A percentile compares a stretch with the other conserved stretches of the same genome.
These are phyloP conservation scores for Alosa sapidissima DNA, from an alignment of 2,797 vertebrate genomes.

Conservation along the genomic window DNA sequence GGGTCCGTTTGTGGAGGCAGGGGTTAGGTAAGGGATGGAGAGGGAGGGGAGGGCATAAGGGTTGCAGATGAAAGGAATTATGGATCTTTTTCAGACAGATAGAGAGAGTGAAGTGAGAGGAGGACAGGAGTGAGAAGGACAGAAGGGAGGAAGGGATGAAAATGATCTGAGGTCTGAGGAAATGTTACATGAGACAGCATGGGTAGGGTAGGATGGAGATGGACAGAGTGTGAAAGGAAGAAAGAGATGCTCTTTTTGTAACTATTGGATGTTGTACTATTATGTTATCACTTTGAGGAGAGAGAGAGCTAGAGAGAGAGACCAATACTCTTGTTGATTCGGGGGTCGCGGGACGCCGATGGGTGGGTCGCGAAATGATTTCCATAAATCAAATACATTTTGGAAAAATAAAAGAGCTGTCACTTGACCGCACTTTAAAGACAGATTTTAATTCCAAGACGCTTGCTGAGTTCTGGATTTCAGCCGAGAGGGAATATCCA, in stretches of 20 bases:
- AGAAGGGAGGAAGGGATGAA: background rate
- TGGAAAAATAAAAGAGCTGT: too few relatives aligned
- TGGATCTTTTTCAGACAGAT: background rate
- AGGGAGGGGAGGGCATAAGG: background rate
- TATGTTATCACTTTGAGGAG: too few relatives aligned
- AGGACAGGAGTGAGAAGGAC: background rate
- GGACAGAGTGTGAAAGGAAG: background rate
- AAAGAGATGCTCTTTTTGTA: too few relatives aligned
- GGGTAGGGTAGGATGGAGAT: background rate
- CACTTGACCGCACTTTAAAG: too few relatives aligned
- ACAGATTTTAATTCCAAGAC: too few relatives aligned
- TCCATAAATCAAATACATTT: too few relatives aligned
- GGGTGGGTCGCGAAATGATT: too few relatives aligned
- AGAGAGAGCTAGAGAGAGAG: too few relatives aligned
- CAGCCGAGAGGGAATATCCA: too few relatives aligned
- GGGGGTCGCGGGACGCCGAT: too few relatives aligned
- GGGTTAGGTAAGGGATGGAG: background rate
- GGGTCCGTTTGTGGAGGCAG: background rate
- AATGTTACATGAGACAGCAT: background rate
- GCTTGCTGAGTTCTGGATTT: too few relatives aligned
- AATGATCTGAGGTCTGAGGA: background rate
- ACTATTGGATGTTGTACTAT: background rate
- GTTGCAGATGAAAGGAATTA: background rate
- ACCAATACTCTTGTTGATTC: too few relatives aligned
- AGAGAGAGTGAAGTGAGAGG: background rate